Evolutionary conservation across 2,797 vertebrate species (phyloP).

Genomic region (Siniperca undulata): DNA sequence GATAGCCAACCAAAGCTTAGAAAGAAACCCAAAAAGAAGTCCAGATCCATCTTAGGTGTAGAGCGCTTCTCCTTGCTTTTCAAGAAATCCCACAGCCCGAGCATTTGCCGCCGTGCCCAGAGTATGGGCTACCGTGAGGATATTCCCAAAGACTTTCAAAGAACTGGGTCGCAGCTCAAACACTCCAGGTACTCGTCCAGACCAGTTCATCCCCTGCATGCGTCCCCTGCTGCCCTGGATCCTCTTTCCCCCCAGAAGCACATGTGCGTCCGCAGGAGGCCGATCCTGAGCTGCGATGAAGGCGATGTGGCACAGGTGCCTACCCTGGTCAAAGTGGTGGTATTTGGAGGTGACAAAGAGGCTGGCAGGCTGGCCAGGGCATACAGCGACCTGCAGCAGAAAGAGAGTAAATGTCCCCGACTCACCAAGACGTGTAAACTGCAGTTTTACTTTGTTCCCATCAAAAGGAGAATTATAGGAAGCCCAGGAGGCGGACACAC

Average conservation of each 20-base stretch:
- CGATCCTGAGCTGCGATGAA: slow-evolving; percentile 91
- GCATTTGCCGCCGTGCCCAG: slow-evolving; percentile 84
- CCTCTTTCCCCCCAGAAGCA: slow-evolving; percentile 64
- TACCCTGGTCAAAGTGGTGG: slow-evolving; percentile 89
- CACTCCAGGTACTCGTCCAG: slow-evolving; percentile 84
- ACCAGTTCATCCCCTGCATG: slow-evolving; percentile 62
- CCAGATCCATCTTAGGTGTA: slow-evolving; percentile 79
- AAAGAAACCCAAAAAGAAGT: slow-evolving; percentile 84
- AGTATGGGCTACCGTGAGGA: slow-evolving; percentile 85
- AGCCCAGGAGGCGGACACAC: slow-evolving; percentile 35
- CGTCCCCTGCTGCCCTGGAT: slow-evolving; percentile 1
- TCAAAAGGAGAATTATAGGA: slow-evolving; percentile 80
- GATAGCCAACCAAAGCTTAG: slow-evolving; percentile 45
- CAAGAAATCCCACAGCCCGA: slow-evolving; percentile 83
- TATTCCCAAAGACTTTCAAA: slow-evolving; percentile 55
- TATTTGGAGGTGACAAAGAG: slow-evolving; percentile 94
- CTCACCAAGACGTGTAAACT: slow-evolving; percentile 92
- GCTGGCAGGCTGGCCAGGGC: slow-evolving; percentile 94
- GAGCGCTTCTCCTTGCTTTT: slow-evolving; percentile 88
- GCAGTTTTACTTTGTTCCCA: slow-evolving; percentile 93
- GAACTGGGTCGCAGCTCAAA: slow-evolving; percentile 74
- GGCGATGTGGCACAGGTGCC: slow-evolving; percentile 64
- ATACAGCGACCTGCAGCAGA: slow-evolving; percentile 90
- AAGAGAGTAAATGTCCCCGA: slow-evolving; percentile 87
- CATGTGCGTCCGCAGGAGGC: slow-evolving; percentile 86